Conservation (phyloP, 2,797 vertebrate genomes). For the Sebastes vulpes region DNA sequence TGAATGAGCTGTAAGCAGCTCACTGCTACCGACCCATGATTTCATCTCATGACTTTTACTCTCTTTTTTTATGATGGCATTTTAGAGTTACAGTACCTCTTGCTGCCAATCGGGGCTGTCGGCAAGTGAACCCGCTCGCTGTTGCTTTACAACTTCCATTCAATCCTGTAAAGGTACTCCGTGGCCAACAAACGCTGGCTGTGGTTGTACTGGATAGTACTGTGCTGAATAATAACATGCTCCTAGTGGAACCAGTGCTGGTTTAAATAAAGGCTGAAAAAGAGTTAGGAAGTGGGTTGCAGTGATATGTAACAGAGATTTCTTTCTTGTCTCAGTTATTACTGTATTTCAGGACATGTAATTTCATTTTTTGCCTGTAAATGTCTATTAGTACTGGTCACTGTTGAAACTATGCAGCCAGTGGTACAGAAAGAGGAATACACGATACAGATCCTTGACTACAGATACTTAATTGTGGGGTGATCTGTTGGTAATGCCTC, state of each 20-base stretch:
- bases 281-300: neutral
- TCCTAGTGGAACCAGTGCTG: neutral
- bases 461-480: neutral
- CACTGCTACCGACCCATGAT: neutral
- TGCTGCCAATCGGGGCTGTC: neutral
- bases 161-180: neutral
- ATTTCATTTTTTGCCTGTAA: neutral
- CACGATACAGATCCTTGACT: neutral
- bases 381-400: neutral
- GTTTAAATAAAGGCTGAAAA: neutral
- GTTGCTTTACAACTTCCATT: neutral
- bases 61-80: neutral
- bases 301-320: neutral
- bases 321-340: neutral
- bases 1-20: neutral
- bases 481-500: neutral
- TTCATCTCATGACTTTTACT: neutral
- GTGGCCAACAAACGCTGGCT: neutral
- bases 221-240: neutral
- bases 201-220: neutral
- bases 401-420: neutral
- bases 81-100: neutral
- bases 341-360: neutral
- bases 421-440: neutral
- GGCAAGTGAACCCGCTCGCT: neutral